Base-by-base conservation (phyloP, 2,888 invertebrate species). In the Choristoneura rosaceana region DNA sequence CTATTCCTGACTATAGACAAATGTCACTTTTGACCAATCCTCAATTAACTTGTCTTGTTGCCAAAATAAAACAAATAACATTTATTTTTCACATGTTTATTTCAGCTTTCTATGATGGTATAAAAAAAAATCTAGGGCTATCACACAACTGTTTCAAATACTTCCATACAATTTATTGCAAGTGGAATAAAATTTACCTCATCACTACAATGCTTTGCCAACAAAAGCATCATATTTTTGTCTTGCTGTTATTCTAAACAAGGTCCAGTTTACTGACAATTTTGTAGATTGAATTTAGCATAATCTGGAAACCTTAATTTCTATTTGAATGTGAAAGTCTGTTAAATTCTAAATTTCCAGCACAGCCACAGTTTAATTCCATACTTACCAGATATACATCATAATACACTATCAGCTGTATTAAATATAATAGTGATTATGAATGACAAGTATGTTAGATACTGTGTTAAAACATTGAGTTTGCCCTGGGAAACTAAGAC, bases 281-380 rank as follows among this genome's bases (percentile, higher is more conserved):
- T 10, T 55, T 62, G 65, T 67, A 62, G 9, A 64, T 64, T 33
- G 14, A 50, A 34, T 73, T 58, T 10, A 71, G 45, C 41, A 62
- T 15, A 25, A 59, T 62, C 33, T 59, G 63, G 55, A 64, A 55
- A 64, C 43, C 50, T 59, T 64, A 50, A 59, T 50, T 50, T 14
- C 25, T 63, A 71, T 43, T 71, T 55, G 58, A 71, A n/a, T 68
- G 59, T 68, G 71, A 71, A 61, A 68, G 74, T 81, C 78, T 84
- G 84, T 62, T 71, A 67, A 67, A 78, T 79, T 82, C 71, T 73
- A 73, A 65, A 66, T 74, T 73, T 83, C 84, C 82, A 76, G 87
- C 91, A 91, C 91, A 91, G 91, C 91, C 91, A 86, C 82, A 84
- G 86, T 85, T 84, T 87, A 86, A 84, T 87, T 90, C 82, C 84